Percentiles rank a stretch among this genome's conserved stretches.
Conservation (phyloP, 2,113 vertebrate genomes). For the Elephas maximus region DNA sequence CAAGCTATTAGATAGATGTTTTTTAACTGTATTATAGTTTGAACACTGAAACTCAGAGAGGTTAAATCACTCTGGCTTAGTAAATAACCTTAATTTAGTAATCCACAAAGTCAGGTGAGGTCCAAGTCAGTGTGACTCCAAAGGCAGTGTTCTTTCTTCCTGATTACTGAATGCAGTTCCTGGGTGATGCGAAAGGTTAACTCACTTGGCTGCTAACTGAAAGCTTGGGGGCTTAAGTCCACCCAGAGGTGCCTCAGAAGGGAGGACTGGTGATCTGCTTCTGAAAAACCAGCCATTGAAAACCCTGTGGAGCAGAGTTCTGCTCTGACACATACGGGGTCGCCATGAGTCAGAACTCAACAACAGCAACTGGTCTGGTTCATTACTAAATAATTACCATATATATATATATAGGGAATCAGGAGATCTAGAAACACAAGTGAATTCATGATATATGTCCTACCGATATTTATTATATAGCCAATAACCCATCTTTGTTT, state of each 20-base stretch:
- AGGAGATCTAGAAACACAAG: not conserved
- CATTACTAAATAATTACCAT: not conserved
- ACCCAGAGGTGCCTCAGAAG: not conserved
- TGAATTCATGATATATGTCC: not conserved
- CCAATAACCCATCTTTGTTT: not conserved
- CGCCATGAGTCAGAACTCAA: not conserved
- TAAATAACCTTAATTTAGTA: not conserved
- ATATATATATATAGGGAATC: not conserved
- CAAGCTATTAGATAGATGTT: not conserved
- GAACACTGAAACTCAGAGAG: not conserved
- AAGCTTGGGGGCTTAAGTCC: not conserved
- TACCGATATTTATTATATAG: not conserved
- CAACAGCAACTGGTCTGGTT: not conserved
- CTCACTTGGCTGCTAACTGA: too few species aligned
- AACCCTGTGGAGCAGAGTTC: not conserved
- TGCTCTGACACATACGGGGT: not conserved
- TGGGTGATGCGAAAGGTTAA: too few species aligned
- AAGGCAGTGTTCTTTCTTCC: not conserved
- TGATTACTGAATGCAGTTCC: not conserved
- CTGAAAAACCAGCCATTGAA: not conserved
- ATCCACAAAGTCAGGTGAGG: not conserved
- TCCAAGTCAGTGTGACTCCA: not conserved
- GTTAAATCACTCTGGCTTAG: not conserved
- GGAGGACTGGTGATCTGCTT: not conserved
- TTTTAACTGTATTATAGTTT: slow-evolving; percentile 4